Conservation (phyloP, 2,113 vertebrate species). For the Anarrhichthys ocellatus region DNA sequence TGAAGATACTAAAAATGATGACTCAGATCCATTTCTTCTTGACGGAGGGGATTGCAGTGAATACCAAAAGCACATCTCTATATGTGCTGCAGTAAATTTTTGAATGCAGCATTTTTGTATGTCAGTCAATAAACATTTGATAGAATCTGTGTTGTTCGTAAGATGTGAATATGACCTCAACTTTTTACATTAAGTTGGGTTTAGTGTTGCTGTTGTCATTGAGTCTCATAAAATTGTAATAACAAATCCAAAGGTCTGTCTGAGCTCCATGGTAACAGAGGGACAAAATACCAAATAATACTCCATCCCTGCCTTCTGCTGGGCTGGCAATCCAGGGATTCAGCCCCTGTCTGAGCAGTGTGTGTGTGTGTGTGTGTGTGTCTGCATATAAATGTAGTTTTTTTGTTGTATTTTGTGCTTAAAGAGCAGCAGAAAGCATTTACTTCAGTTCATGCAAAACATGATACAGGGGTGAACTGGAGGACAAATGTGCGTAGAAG, state of each 20-base stretch:
- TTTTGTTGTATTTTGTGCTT: background rate
- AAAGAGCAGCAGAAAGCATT: background rate
- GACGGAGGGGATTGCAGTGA: background rate
- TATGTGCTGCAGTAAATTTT: background rate
- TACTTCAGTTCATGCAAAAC: conserved; percentile 11
- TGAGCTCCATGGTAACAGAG: conserved; percentile 24
- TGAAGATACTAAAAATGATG: background rate
- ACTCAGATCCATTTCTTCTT: background rate
- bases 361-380: conserved; percentile 5
- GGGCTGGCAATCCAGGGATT: conserved; percentile 16
- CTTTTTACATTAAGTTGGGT: background rate
- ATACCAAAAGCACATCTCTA: background rate
- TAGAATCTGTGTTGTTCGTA: background rate
- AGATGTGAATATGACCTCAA: background rate
- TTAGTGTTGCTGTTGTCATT: background rate
- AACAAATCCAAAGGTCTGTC: background rate
- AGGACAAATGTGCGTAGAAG: conserved; percentile 17
- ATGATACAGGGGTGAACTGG: conserved; percentile 3
- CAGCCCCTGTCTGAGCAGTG: background rate
- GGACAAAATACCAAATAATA: background rate
- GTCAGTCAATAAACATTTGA: background rate
- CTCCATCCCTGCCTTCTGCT: background rate
- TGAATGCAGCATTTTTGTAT: background rate
- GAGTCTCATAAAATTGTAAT: background rate
- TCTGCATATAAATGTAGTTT: background rate